Percentiles rank a stretch among this genome's conserved stretches.
phyloP scores from a whole-genome alignment of 1,140 invertebrate genomes.

The Dinothrombium tinctorium region DNA sequence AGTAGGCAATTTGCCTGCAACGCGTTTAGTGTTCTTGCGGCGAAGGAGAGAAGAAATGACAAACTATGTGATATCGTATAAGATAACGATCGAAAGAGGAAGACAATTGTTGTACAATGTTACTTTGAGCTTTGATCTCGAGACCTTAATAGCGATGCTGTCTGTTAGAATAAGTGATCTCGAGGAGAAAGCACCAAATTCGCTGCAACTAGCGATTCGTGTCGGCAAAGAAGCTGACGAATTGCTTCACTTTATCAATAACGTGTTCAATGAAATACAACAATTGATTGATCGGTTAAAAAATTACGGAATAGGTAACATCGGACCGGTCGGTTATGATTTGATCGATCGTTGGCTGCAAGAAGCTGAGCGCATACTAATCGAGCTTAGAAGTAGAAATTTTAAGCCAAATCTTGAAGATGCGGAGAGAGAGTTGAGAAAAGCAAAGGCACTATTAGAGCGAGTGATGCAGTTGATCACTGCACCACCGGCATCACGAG shows the following conservation, averaged over 20 bases:
- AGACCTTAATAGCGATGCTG: constrained; percentile 14
- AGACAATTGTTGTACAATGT: constrained; percentile 12
- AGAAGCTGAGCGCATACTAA: constrained; percentile 14
- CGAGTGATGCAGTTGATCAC: constrained; percentile 12
- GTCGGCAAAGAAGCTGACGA: constrained; percentile 31
- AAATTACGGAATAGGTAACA: constrained; percentile 11
- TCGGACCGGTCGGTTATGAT: background rate
- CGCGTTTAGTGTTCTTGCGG: constrained; percentile 16
- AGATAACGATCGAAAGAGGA: constrained; percentile 6
- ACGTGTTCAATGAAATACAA: constrained; percentile 14
- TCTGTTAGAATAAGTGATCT: constrained; percentile 12
- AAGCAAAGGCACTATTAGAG: constrained; percentile 14
- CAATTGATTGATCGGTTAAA: constrained; percentile 12
- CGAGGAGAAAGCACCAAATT: constrained; percentile 5
- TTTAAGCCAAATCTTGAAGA: constrained; percentile 12
- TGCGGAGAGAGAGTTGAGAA: constrained; percentile 15
- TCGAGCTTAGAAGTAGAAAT: constrained; percentile 13
- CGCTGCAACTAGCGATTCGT: constrained; percentile 19
- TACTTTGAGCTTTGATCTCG: constrained; percentile 14
- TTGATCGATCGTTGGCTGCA: constrained; percentile 11
- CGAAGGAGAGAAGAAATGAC: constrained; percentile 10
- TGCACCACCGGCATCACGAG: constrained; percentile 6
- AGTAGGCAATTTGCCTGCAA: constrained; percentile 47
- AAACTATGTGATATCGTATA: constrained; percentile 8
- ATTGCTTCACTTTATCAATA: constrained; percentile 29